Conservation (phyloP, 1,140 invertebrate genomes). For the Drosophila chauvacae region DNA sequence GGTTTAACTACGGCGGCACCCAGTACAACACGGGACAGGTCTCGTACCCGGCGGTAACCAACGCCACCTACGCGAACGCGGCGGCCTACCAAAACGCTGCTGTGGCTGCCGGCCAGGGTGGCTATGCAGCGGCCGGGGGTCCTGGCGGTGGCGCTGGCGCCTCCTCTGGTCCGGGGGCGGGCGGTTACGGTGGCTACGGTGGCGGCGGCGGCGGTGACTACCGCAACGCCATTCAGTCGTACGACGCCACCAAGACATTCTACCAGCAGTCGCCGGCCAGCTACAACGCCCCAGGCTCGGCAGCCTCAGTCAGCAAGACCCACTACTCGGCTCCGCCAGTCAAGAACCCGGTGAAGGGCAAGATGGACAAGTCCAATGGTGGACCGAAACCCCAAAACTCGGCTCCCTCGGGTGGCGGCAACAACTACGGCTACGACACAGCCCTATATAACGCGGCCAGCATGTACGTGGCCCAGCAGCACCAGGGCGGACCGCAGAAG, state of each 20-base stretch:
- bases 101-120: conserved; percentile 76
- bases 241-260: conserved; percentile 88
- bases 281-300: conserved; percentile 84
- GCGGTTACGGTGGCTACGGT: conserved; percentile 87
- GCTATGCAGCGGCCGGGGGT: conserved; percentile 74
- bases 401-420: conserved; percentile 85
- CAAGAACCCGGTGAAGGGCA: conserved; percentile 80
- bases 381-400: conserved; percentile 46
- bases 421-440: conserved; percentile 94
- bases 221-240: conserved; percentile 86
- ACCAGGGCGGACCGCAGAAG: conserved; percentile 72
- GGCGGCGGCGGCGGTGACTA: conserved; percentile 87
- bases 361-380: conserved; percentile 78
- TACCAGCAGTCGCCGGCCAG: conserved; percentile 88
- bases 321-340: conserved; percentile 86
- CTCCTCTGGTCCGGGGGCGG: conserved; percentile 85
- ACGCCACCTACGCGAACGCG: conserved; percentile 82
- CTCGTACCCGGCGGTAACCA: conserved; percentile 80
- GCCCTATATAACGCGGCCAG: conserved; percentile 96
- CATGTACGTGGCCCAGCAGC: conserved; percentile 95
- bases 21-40: conserved; percentile 90
- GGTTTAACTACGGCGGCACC: conserved; percentile 95
- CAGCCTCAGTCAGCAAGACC: conserved; percentile 85
- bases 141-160: conserved; percentile 86
- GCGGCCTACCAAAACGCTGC: conserved; percentile 78